Evolutionary conservation across 2,797 vertebrate species (phyloP).

Genomic region (Leptoclinus maculatus): DNA sequence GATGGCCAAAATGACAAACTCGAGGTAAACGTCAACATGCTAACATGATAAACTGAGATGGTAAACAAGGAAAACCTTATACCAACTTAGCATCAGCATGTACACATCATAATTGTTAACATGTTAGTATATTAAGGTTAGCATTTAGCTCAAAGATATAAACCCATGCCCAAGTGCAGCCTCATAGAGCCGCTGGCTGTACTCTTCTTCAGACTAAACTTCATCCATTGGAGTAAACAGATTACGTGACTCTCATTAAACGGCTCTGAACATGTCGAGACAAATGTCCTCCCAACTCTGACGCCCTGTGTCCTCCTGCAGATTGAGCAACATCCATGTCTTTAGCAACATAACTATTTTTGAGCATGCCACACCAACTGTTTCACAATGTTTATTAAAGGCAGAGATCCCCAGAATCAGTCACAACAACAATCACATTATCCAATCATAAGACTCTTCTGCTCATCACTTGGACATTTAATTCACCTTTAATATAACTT

Average conservation of each 20-base stretch:
- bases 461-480: background rate
- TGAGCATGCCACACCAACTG: background rate
- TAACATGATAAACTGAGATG: background rate
- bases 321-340: background rate
- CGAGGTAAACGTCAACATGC: background rate
- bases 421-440: background rate
- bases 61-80: too few species aligned
- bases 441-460: background rate
- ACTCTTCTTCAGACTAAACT: background rate
- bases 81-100: background rate
- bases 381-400: too few species aligned
- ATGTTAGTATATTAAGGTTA: too few species aligned
- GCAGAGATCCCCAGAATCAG: background rate
- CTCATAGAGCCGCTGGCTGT: too few species aligned
- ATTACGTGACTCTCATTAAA: background rate
- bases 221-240: background rate
- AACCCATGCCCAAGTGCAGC: background rate
- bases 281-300: background rate
- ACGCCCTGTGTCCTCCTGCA: background rate
- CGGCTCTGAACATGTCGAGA: background rate
- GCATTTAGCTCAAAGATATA: too few species aligned
- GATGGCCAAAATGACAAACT: background rate
- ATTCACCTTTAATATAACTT: background rate
- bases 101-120: background rate
- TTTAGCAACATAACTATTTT: background rate